Base-by-base conservation (phyloP, 30 jellyfish, hydroid and myxozoan species). In the Cassiopea andromeda region DNA sequence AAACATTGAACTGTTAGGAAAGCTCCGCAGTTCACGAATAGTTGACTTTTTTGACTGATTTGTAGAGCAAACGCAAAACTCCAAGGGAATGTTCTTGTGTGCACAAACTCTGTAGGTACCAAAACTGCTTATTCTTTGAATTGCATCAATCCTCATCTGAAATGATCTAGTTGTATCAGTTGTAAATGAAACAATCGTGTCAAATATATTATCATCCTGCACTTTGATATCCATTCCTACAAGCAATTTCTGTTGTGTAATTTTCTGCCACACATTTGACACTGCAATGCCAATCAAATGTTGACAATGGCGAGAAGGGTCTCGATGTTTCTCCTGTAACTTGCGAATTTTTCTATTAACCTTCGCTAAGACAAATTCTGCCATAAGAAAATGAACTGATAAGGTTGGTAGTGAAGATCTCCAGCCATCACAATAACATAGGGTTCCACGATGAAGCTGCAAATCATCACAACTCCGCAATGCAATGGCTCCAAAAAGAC, bases 401-500 rank as follows among this genome's bases (percentile, higher is more conserved):
- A 73, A 2, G 15, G 84, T 90, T 5, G 88, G 88, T 19, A 89
- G 57, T 8, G 83, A 72, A 16, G 88, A 77, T 61, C 69, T 89
- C 98, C 98, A 92, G 45, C 94, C 93, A 58, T 87, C 94, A 67
- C 98, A 92, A 60, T 45, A 85, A 82, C 98, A 92, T 50, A 92
- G 70, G 10, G 91, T 73, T 67, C 93, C 87, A 4, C 87, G 93
- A 46, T 69, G 92, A n/a, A 92, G 89, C 7, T 75, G 57, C 46
- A 92, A 84, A 48, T 92, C 96, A 61, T 87, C 91, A 75, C 98
- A 92, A 60, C 74, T 83, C 54, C 98, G 82, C 45, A 79, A 43
- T 44, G 69, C 18, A 5, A 92, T 81, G 1, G 87, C 81, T 9
- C 84, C 88, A 48, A 92, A 87, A 16, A 92, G 81, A 13, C 98